Conservation (phyloP, 2,113 vertebrate genomes). For the Glareola pratincola region DNA sequence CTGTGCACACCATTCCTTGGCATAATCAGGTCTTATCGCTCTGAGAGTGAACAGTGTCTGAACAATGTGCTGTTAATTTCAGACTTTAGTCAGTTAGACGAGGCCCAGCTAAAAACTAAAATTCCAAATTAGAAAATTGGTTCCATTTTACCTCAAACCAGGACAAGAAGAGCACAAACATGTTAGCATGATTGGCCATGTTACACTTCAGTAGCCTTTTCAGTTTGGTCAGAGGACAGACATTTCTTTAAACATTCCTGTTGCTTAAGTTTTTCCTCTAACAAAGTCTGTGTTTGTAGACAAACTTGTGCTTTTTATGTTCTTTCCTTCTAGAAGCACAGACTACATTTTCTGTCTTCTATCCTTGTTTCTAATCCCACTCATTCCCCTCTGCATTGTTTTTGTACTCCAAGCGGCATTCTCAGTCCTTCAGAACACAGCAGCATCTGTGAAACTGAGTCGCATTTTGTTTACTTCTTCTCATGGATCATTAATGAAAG, state of each 20-base stretch:
- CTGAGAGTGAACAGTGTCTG: too few species aligned
- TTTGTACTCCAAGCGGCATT: background rate
- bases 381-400: background rate
- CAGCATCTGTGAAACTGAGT: background rate
- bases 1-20: too few species aligned
- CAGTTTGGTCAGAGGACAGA: background rate
- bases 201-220: background rate
- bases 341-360: background rate
- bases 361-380: background rate
- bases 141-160: too few species aligned
- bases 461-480: background rate
- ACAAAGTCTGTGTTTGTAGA: background rate
- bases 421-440: background rate
- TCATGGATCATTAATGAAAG: background rate
- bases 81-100: too few species aligned
- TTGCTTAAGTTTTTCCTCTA: background rate
- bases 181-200: background rate
- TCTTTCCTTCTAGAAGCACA: background rate
- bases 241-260: background rate
- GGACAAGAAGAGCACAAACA: background rate
- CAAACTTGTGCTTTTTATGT: background rate
- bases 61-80: too few species aligned
- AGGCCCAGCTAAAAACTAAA: too few species aligned
- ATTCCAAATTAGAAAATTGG: too few species aligned
- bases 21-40: too few species aligned